Conservation (phyloP, 2,113 vertebrate genomes). For the Mormyrus iriodes region DNA sequence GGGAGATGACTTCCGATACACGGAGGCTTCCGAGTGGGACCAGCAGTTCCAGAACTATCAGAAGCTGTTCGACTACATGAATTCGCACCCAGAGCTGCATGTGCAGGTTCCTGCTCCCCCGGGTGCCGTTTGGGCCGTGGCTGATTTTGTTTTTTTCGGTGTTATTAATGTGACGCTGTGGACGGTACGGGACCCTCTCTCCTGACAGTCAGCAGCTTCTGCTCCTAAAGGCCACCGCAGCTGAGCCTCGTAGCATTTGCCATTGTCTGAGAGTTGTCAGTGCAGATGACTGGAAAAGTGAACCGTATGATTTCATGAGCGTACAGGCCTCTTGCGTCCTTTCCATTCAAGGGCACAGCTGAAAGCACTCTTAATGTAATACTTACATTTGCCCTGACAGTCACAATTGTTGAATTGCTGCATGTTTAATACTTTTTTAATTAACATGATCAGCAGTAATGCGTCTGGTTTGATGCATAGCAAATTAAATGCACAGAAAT, state of each 20-base stretch:
- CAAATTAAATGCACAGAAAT: background rate
- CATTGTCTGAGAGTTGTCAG: background rate
- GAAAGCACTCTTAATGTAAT: background rate
- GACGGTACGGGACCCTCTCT: background rate
- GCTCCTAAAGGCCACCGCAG: background rate
- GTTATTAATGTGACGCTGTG: background rate
- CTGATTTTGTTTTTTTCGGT: background rate
- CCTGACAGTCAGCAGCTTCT: background rate
- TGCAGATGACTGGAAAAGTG: background rate
- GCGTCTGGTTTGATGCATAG: background rate
- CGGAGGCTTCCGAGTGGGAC: constrained; percentile 81
- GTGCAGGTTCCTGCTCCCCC: constrained; percentile 66
- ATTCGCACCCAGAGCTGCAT: constrained; percentile 73
- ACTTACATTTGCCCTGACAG: background rate
- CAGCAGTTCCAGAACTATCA: constrained; percentile 87
- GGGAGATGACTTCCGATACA: constrained; percentile 85
- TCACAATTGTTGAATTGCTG: background rate
- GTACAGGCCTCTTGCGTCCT: background rate
- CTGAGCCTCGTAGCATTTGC: background rate
- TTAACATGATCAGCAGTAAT: background rate
- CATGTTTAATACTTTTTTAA: background rate
- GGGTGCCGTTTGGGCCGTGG: background rate
- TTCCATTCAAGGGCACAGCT: background rate
- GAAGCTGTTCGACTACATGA: constrained; percentile 82
- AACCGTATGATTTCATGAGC: background rate